phyloP scores from a whole-genome alignment of 2,797 vertebrate species.

The Sparidentex hasta region DNA sequence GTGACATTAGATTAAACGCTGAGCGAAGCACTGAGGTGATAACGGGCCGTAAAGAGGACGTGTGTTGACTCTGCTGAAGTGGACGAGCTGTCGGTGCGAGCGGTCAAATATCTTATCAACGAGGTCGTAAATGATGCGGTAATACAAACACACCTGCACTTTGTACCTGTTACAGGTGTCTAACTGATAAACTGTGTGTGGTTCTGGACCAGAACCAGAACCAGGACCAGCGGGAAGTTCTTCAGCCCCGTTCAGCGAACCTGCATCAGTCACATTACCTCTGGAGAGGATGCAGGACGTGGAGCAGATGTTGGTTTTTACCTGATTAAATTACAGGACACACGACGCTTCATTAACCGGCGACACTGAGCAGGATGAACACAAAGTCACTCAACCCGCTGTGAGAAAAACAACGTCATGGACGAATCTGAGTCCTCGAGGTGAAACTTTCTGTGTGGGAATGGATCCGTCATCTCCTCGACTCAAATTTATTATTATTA shows the following conservation, averaged over 20 bases:
- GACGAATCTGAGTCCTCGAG: background rate
- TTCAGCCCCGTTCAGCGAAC: slow-evolving; percentile 27
- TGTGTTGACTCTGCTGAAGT: background rate
- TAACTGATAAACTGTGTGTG: background rate
- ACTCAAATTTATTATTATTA: background rate
- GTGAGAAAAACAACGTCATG: background rate
- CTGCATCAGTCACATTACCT: slow-evolving; percentile 47
- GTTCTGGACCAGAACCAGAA: background rate
- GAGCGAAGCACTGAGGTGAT: background rate
- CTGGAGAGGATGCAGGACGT: slow-evolving; percentile 20
- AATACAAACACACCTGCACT: slow-evolving; percentile 14
- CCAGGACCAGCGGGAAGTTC: background rate
- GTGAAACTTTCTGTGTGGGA: slow-evolving; percentile 5
- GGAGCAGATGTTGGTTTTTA: slow-evolving; percentile 53
- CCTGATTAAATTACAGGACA: slow-evolving; percentile 55
- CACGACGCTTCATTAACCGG: slow-evolving; percentile 43
- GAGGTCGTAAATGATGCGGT: slow-evolving; percentile 17
- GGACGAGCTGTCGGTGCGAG: background rate
- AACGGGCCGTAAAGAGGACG: background rate
- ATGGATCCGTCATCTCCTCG: background rate
- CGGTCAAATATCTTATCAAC: slow-evolving; percentile 29
- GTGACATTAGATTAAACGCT: background rate
- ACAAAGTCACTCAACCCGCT: background rate
- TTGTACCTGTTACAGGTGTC: background rate
- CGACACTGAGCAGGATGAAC: slow-evolving; percentile 18